These are phyloP conservation scores for Acanthosoma haemorrhoidale DNA, from an alignment of 2,888 invertebrate genomes.

Conservation along the genomic window DNA sequence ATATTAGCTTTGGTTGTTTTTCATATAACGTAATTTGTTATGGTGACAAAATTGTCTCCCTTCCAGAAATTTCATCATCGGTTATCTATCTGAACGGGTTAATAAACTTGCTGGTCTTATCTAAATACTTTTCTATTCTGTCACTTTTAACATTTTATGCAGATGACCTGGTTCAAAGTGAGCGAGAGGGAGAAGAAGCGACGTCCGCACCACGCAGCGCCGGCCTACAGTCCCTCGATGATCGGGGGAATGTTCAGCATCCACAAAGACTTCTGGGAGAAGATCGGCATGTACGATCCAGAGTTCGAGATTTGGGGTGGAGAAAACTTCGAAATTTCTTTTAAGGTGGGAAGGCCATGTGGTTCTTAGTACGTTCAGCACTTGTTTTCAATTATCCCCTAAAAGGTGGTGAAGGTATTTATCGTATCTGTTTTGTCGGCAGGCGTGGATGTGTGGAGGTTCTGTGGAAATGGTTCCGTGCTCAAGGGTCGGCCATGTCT, in stretches of 20 bases:
- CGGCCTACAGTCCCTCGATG: conserved; percentile 96
- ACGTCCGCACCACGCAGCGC: conserved; percentile 83
- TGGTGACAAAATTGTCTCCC: no score
- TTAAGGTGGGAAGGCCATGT: conserved; percentile 80
- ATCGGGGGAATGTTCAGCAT: conserved; percentile 98
- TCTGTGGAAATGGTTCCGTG: conserved; percentile 96
- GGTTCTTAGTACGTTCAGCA: no score
- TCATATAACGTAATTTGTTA: no score
- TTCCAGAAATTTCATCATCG: neutral
- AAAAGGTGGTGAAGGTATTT: no score
- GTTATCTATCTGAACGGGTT: no score
- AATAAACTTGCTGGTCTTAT: no score
- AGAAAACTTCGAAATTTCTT: conserved; percentile 94
- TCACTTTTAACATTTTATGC: conserved; percentile 37
- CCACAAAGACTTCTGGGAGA: conserved; percentile 86
- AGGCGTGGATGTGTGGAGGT: conserved; percentile 99
- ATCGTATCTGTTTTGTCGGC: conserved; percentile 34
- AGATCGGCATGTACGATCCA: conserved; percentile 93
- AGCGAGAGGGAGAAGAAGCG: conserved; percentile 82
- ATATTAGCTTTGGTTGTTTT: no score
- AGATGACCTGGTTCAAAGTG: conserved; percentile 98
- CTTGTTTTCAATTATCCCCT: no score
- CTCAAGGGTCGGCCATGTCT: conserved; percentile 98
- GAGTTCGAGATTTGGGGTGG: conserved; percentile 99
- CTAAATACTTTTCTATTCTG: conserved; percentile 43